These are phyloP conservation scores for Leucopternis melanops DNA, from an alignment of 2,113 vertebrate genomes.

Conservation along the genomic window DNA sequence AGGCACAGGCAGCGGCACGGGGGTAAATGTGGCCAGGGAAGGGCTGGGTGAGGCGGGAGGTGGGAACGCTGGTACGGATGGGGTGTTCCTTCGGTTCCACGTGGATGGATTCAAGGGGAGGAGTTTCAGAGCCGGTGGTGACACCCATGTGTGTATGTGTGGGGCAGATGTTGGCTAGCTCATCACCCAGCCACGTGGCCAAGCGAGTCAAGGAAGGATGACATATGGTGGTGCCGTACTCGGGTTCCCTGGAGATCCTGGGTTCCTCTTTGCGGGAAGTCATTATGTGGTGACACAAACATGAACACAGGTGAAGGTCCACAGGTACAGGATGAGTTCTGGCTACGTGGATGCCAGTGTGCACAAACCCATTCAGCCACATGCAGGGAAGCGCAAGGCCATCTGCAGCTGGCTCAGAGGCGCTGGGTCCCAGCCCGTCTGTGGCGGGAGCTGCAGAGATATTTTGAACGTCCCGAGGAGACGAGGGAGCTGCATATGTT, in stretches of 20 bases:
- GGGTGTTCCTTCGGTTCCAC: background rate
- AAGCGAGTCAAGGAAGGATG: background rate
- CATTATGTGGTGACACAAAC: background rate
- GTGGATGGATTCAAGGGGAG: background rate
- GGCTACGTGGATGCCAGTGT: background rate
- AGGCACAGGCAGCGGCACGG: rapidly evolving
- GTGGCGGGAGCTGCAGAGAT: background rate
- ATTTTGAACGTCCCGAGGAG: background rate
- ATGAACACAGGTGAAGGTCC: background rate
- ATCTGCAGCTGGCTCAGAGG: background rate
- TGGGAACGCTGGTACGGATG: background rate
- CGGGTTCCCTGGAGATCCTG: background rate
- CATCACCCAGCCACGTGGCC: background rate
- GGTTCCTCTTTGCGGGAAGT: background rate
- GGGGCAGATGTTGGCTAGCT: background rate
- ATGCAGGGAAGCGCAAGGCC: background rate
- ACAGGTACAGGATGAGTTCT: background rate
- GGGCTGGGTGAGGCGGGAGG: background rate
- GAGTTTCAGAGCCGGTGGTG: background rate
- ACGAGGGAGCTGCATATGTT: background rate
- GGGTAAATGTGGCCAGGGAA: background rate
- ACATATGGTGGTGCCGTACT: rapidly evolving
- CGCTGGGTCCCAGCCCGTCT: background rate
- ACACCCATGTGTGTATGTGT: background rate
- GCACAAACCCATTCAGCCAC: rapidly evolving